These are phyloP conservation scores for Zoanthus gigantus DNA, from an alignment of 92 coral and sea anemone species.

Conservation along the genomic window DNA sequence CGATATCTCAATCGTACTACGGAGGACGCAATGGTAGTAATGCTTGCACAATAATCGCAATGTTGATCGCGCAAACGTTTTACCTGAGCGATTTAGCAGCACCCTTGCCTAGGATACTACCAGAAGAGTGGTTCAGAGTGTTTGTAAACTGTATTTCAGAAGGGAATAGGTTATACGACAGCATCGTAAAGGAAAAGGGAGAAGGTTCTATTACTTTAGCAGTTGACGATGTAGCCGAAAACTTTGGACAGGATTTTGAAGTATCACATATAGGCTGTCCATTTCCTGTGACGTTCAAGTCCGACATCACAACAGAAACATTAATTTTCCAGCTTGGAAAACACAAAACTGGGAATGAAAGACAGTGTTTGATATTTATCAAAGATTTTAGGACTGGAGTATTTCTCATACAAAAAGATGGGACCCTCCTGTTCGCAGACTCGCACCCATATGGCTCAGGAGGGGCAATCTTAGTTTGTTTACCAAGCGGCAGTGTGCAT, in stretches of 20 bases:
- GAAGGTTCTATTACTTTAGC: conserved; percentile 54
- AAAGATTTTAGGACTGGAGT: conserved; percentile 67
- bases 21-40: conserved; percentile 67
- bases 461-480: conserved; percentile 58
- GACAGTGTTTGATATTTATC: conserved; percentile 52
- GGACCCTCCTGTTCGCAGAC: conserved; percentile 64
- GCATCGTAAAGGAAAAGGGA: conserved; percentile 39
- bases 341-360: conserved; percentile 19
- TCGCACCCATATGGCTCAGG: conserved; percentile 69
- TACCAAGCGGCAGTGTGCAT: conserved; percentile 19
- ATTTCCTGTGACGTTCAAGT: conserved; percentile 58
- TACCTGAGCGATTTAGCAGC: conserved; percentile 26
- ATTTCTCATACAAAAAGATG: conserved; percentile 53
- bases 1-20: conserved; percentile 59
- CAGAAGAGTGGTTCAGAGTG: conserved; percentile 49
- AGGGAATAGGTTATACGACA: conserved; percentile 58
- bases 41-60: conserved; percentile 65
- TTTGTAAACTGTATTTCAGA: conserved; percentile 56
- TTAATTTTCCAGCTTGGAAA: conserved; percentile 50
- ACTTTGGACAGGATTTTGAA: conserved; percentile 44
- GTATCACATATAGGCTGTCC: conserved; percentile 46
- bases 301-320: conserved; percentile 62
- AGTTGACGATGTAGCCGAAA: conserved; percentile 60
- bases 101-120: conserved; percentile 24
- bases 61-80: conserved; percentile 56